Base-by-base conservation (phyloP, 2,888 invertebrate species). In the Lasioglossum marginatum region DNA sequence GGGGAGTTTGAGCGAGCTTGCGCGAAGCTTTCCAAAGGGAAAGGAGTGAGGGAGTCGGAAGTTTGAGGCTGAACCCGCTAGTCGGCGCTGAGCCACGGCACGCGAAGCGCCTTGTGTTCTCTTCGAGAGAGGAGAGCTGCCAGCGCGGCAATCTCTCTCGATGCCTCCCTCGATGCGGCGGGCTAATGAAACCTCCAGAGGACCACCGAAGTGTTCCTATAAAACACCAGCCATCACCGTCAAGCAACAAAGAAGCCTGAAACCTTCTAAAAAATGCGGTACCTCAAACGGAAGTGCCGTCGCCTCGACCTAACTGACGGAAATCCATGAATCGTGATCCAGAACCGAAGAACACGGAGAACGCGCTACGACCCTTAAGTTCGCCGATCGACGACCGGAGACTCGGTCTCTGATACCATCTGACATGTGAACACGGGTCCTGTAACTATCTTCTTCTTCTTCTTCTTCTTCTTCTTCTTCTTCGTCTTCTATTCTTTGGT, bases 231-330 rank as follows among this genome's bases (percentile, higher is more conserved):
- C 66, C 79, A 82, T 75, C 48, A 40, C 2, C 37, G 74, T 81
- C 23, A 37, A 86, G 75, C 85, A 73, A 79, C 79, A 31, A 5
- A 78, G 27, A n/a, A 57, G 40, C 75, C 48, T 31, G 73, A 73
- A 68, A 73, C 71, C 71, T 88, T 89, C 83, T 84, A 77, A 73
- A 93, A 92, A 88, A 95, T 95, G 95, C 91, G 90, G 88, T 95
- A 94, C 89, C 92, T 94, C 81, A 95, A 95, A 89, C 93, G 94
- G 84, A 95, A 95, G 92, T 95, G 94, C 87, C 94, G 95, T 85
- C 94, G 94, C 89, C 95, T 94, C 88, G 79, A 85, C 19, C 78
- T 74, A 52, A 87, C 57, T 43, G 8, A 4, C 57, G n/a, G 57
- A 78, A 43, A 78, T 74, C 68, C 77, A 81, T 83, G 87, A 85